Conservation (phyloP, 1,140 invertebrate genomes). For the Drosophila pseudoobscura region DNA sequence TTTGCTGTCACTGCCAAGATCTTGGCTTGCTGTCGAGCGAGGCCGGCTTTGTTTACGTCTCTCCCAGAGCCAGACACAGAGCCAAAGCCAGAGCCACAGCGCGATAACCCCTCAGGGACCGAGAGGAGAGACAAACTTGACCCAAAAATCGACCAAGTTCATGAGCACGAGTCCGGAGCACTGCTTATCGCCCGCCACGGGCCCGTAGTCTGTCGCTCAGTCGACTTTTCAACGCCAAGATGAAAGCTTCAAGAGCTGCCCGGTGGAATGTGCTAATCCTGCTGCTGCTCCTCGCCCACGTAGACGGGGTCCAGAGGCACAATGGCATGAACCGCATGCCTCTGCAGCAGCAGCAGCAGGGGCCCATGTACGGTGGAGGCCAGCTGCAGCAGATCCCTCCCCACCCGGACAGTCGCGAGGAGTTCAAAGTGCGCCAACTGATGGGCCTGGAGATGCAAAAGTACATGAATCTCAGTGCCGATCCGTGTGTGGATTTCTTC, state of each 20-base stretch:
- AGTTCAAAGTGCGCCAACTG: constrained; percentile 33
- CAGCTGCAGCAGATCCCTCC: neutral
- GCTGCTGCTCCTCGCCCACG: constrained; percentile 5
- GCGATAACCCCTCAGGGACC: constrained; percentile 55
- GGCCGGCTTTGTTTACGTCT: constrained; percentile 66
- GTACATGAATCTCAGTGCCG: constrained; percentile 89
- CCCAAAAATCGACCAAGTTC: constrained; percentile 64
- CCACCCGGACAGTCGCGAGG: constrained; percentile 38
- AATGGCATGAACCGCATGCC: constrained; percentile 41
- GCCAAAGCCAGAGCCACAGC: neutral
- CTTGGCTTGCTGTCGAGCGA: constrained; percentile 9
- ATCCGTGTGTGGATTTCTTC: constrained; percentile 96
- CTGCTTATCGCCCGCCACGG: constrained; percentile 11
- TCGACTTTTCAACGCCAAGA: constrained; percentile 53
- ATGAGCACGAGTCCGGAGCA: constrained; percentile 33
- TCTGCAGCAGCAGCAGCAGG: neutral
- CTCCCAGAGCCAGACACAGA: constrained; percentile 4
- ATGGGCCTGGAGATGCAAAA: constrained; percentile 86
- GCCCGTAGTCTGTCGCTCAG: constrained; percentile 31
- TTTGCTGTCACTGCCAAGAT: constrained; percentile 43
- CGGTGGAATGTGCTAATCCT: constrained; percentile 3
- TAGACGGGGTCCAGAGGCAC: constrained; percentile 5
- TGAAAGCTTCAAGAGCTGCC: constrained; percentile 53
- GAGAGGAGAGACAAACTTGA: constrained; percentile 57
- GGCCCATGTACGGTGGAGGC: too few relatives aligned